phyloP scores from a whole-genome alignment of 2,888 invertebrate genomes.

The Harpagoxenus sublaevis region DNA sequence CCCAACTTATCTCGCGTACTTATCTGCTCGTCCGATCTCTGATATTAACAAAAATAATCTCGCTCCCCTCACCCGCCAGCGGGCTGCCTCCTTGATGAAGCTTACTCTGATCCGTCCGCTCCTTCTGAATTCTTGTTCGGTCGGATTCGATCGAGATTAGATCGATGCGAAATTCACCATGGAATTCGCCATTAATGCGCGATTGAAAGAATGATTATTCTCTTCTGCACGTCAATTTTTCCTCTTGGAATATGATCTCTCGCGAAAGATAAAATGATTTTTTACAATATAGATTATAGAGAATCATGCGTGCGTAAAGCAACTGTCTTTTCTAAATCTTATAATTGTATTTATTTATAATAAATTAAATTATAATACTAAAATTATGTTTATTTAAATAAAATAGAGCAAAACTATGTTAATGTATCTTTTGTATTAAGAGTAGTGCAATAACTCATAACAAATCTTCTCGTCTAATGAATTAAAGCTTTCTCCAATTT shows the following conservation, averaged over 20 bases:
- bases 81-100: slow-evolving; percentile 26
- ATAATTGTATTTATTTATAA: neutral
- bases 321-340: neutral
- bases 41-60: slow-evolving; percentile 77
- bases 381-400: neutral
- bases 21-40: slow-evolving; percentile 28
- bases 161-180: slow-evolving; percentile 3
- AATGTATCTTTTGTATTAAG: neutral
- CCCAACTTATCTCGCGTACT: slow-evolving; percentile 25
- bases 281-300: neutral
- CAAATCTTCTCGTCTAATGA: neutral
- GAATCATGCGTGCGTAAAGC: neutral
- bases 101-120: slow-evolving; percentile 8
- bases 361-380: neutral
- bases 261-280: neutral
- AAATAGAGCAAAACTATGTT: neutral
- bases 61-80: neutral
- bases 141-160: neutral
- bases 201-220: slow-evolving; percentile 4
- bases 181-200: slow-evolving; percentile 6
- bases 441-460: neutral
- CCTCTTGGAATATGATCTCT: neutral
- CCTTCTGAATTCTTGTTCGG: neutral
- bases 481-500: neutral
- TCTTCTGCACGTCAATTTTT: no score